These are phyloP conservation scores for Leucozona laternaria DNA, from an alignment of 2,888 invertebrate species.

Conservation along the genomic window DNA sequence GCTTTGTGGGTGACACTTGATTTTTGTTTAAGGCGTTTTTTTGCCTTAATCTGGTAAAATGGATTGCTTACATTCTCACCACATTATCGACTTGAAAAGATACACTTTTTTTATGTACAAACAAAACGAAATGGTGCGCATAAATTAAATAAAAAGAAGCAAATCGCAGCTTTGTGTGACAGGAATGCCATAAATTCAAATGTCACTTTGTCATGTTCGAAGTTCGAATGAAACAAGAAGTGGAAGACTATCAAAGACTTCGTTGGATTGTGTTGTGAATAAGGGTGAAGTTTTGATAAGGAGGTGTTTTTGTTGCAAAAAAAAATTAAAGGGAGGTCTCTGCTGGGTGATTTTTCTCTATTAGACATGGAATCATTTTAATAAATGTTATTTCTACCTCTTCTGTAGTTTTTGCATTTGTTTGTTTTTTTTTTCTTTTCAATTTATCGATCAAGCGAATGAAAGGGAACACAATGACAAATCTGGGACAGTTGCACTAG, in stretches of 20 bases:
- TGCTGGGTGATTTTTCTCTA: conserved; percentile 37
- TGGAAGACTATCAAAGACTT: not conserved
- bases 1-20: conserved; percentile 46
- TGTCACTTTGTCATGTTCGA: conserved; percentile 71
- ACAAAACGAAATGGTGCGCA: conserved; percentile 40
- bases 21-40: conserved; percentile 6
- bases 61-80: conserved; percentile 61
- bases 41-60: conserved; percentile 63
- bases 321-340: not conserved
- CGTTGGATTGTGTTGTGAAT: not conserved
- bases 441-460: conserved; percentile 70
- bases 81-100: conserved; percentile 60
- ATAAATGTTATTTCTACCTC: conserved; percentile 17
- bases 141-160: conserved; percentile 71
- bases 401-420: not conserved
- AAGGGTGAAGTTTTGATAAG: conserved; percentile 17
- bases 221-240: conserved; percentile 32
- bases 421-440: conserved; percentile 12
- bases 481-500: conserved; percentile 69
- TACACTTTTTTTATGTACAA: not conserved
- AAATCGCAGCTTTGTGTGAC: conserved; percentile 69
- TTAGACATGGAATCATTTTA: conserved; percentile 35
- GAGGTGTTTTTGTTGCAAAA: conserved; percentile 5
- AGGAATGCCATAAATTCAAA: conserved; percentile 69
- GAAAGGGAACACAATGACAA: conserved; percentile 7